Conservation (phyloP, 2,888 invertebrate species). For the Anticlea derivata region DNA sequence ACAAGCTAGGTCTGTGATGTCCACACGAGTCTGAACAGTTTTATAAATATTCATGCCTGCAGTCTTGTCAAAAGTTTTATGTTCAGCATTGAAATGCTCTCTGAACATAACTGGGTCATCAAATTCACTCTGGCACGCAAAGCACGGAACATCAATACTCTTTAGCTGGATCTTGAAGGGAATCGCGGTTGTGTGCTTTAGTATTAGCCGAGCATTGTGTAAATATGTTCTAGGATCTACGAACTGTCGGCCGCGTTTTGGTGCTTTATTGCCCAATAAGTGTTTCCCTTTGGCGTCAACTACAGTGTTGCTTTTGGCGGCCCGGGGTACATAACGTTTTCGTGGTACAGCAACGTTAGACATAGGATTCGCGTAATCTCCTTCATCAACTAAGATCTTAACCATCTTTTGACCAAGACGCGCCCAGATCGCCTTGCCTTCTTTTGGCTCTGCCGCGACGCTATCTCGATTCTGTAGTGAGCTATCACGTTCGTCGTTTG, state of each 20-base stretch:
- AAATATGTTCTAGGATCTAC: background rate
- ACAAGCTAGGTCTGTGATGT: constrained; percentile 31
- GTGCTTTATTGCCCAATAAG: no score
- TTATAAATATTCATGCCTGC: constrained; percentile 21
- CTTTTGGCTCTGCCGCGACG: background rate
- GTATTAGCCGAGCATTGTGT: constrained; percentile 13
- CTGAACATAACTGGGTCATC: constrained; percentile 27
- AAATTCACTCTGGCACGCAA: constrained; percentile 15
- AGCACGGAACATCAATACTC: constrained; percentile 10
- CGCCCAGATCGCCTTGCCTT: background rate
- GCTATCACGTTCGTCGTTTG: background rate
- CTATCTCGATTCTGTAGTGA: background rate
- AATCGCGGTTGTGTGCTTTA: constrained; percentile 19
- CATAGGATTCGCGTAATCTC: no score
- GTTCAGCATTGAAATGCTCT: constrained; percentile 29
- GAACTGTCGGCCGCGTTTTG: background rate
- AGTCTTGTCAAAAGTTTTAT: constrained; percentile 24
- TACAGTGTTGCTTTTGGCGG: no score
- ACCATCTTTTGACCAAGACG: background rate
- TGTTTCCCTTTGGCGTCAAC: no score
- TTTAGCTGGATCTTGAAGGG: constrained; percentile 6
- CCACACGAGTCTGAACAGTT: constrained; percentile 22
- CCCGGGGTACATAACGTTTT: no score
- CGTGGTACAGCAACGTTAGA: no score
- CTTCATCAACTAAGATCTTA: background rate